A percentile compares a stretch with the other conserved stretches of the same genome.
phyloP scores from a whole-genome alignment of 2,797 vertebrate species.

The Psittacula echo region DNA sequence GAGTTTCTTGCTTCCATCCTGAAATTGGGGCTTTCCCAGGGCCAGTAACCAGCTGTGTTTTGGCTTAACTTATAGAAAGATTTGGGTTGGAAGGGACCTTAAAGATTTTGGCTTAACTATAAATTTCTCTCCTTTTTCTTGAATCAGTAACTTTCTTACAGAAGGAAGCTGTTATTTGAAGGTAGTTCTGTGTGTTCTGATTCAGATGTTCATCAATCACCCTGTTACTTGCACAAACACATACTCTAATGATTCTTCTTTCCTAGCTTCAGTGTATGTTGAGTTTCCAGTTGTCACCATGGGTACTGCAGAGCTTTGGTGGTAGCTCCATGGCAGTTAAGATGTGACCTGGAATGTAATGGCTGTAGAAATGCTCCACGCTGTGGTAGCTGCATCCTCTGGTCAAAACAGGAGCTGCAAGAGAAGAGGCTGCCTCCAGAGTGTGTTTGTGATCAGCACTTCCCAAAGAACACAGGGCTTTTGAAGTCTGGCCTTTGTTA shows the following conservation, averaged over 20 bases:
- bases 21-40: background rate
- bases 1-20: background rate
- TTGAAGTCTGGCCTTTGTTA: background rate
- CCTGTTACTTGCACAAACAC: background rate
- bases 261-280: background rate
- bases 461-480: background rate
- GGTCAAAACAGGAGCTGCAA: background rate
- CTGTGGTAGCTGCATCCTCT: background rate
- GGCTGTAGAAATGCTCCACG: background rate
- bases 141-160: background rate
- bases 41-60: background rate
- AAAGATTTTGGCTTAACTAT: background rate
- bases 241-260: background rate
- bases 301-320: constrained; percentile 35
- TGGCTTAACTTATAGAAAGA: background rate
- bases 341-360: constrained; percentile 50
- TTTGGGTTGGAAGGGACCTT: background rate
- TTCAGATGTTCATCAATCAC: background rate
- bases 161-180: background rate
- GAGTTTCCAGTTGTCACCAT: constrained; percentile 26
- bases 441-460: background rate
- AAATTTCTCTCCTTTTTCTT: background rate
- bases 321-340: constrained; percentile 48
- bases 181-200: background rate
- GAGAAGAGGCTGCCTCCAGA: background rate